These are phyloP conservation scores for Harpagus bidentatus DNA, from an alignment of 2,113 vertebrate genomes.

Conservation along the genomic window DNA sequence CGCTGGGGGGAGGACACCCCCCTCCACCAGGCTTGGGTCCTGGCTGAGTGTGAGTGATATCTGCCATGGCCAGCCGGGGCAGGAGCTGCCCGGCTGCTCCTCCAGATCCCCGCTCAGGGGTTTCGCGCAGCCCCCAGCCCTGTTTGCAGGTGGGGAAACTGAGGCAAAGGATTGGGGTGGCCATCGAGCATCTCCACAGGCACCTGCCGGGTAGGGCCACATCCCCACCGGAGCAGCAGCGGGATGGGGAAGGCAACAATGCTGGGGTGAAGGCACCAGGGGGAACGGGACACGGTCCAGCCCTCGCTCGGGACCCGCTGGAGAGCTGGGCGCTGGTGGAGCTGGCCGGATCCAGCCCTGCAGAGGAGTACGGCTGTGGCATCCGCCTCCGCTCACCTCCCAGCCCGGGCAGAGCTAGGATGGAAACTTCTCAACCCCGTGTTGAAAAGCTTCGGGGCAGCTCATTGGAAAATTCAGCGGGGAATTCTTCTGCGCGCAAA, in stretches of 20 bases:
- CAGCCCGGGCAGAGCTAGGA: neutral
- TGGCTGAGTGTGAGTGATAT: neutral
- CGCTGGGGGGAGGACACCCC: accelerated
- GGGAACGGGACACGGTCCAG: accelerated
- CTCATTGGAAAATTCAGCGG: neutral
- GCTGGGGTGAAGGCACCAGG: neutral
- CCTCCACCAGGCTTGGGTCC: neutral
- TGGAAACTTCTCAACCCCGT: neutral
- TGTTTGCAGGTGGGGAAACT: neutral
- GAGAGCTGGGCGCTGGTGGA: too few species aligned
- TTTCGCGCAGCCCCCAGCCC: neutral
- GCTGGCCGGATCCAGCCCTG: neutral
- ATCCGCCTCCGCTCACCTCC: accelerated
- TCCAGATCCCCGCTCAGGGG: accelerated
- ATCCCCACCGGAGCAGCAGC: accelerated
- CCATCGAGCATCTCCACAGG: accelerated
- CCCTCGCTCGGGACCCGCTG: accelerated
- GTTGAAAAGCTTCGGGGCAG: accelerated
- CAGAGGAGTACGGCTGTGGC: accelerated
- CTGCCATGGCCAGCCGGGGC: accelerated
- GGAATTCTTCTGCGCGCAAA: neutral
- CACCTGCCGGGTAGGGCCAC: neutral
- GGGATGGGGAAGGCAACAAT: accelerated
- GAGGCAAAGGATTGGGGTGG: neutral
- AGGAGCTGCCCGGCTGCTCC: neutral